Conservation (phyloP, 1,140 invertebrate genomes). For the Bactericera cockerelli region DNA sequence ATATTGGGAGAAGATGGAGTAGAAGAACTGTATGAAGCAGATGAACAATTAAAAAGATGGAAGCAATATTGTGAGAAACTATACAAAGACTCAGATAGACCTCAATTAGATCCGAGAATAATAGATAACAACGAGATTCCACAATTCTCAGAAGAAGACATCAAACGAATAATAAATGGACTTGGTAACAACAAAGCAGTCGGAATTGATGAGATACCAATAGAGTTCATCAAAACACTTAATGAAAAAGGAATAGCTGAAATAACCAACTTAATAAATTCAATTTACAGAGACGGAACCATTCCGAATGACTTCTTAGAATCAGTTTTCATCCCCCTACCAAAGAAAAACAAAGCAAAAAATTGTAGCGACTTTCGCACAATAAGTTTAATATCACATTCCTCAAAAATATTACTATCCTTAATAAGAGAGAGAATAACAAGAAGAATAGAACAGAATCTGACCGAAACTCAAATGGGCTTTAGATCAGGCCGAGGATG, state of each 20-base stretch:
- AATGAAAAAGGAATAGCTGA: not conserved
- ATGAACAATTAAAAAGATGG: not conserved
- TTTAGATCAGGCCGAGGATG: too few relatives aligned
- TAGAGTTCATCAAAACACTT: not conserved
- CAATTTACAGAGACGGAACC: not conserved
- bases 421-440: not conserved
- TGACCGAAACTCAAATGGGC: too few relatives aligned
- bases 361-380: not conserved
- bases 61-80: not conserved
- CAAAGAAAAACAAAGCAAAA: not conserved
- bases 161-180: too few relatives aligned
- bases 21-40: not conserved
- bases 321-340: not conserved
- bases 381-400: not conserved
- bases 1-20: not conserved
- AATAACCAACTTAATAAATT: not conserved
- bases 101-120: constrained; percentile 9
- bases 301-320: not conserved
- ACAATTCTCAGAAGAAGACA: not conserved
- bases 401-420: not conserved
- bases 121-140: not conserved
- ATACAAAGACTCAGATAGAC: not conserved
- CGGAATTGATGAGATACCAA: not conserved
- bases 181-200: not conserved
- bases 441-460: too few relatives aligned